Percentiles rank a stretch among this genome's conserved stretches.
Conservation (phyloP, 37 sponge, comb jelly and placozoan genomes). For the Amphimedon queenslandica region DNA sequence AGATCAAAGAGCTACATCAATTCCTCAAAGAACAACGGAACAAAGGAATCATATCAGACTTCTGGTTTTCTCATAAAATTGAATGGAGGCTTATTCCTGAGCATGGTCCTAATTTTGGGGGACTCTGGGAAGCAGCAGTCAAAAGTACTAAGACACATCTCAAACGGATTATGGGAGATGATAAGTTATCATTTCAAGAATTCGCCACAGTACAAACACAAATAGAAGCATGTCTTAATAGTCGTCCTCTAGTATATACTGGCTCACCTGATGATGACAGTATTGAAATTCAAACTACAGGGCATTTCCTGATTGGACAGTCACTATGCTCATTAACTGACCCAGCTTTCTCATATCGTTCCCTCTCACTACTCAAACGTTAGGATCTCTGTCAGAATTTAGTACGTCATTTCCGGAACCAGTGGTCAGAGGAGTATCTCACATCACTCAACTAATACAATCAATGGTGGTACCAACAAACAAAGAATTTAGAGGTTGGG, state of each 20-base stretch:
- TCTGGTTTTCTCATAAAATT: conserved; percentile 12
- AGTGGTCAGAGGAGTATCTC: conserved; percentile 22
- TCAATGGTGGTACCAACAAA: conserved; percentile 19
- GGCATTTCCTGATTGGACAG: conserved; percentile 39
- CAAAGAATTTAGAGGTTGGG: conserved; percentile 3
- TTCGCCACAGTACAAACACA: conserved; percentile 16
- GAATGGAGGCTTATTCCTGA: conserved; percentile 23
- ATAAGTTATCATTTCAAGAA: conserved; percentile 31
- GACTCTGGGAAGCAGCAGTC: conserved; percentile 7
- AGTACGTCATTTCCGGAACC: conserved; percentile 23
- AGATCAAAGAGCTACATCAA: conserved; percentile 6
- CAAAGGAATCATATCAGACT: conserved; percentile 10
- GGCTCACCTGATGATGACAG: conserved; percentile 24
- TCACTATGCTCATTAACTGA: conserved; percentile 20
- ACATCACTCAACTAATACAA: not conserved
- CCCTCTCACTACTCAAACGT: conserved; percentile 18
- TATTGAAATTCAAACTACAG: conserved; percentile 18
- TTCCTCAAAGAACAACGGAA: conserved; percentile 8
- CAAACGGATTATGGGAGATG: not conserved
- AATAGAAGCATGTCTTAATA: conserved; percentile 38
- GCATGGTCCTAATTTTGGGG: conserved; percentile 20
- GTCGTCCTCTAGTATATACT: conserved; percentile 19
- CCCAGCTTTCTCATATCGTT: not conserved
- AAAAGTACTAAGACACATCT: conserved; percentile 12
- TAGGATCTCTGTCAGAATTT: conserved; percentile 22